Base-by-base conservation (phyloP, 1,140 invertebrate genomes). In the Drosophila sechellia region DNA sequence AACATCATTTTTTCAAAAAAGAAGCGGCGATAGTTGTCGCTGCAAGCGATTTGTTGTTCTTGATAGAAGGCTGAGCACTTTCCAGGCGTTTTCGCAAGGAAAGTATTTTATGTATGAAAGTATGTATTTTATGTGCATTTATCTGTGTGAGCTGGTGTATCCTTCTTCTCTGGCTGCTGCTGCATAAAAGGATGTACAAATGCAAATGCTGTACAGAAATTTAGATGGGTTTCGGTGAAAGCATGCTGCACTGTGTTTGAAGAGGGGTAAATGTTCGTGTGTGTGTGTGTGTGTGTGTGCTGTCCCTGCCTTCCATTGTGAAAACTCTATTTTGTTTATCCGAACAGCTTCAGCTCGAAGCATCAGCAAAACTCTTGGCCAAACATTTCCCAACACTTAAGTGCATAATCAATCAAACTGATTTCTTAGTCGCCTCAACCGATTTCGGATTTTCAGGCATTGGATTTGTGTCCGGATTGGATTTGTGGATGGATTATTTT, bases 361-460 rank as follows among this genome's bases (percentile, higher is more conserved):
- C 66, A 54, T 35, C 35, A 20, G 50, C 66, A 69, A 42, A 70
- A 70, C 68, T 70, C 68, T 49, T 70, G 39, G 52, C 64, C 68
- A 70, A 70, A 70, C 68, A 70, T 70, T 66, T 68, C 63, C 70
- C 69, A 66, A 68, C 81, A 83, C 83, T 90, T 90, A 90, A 90
- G 84, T 90, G 86, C 69, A 81, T 90, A 90, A 90, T 90, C 86
- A 90, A 90, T 90, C 86, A 90, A 81, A 77, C 81, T 90, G 81
- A 90, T 86, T 81, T 90, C 74, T 70, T 34, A 68, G 66, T 77
- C 72, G 71, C 65, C 68, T 70, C 65, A 70, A 70, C 68, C 64
- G 66, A 70, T 69, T 70, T 69, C 22, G 31, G 63, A 69, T 69
- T 70, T 86, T 60, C 57, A 17, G 66, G 52, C 55, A 34, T 45